A percentile compares a stretch with the other conserved stretches of the same genome.
These are phyloP conservation scores for Leptinotarsa tumamoca DNA, from an alignment of 2,888 invertebrate species.

Conservation along the genomic window DNA sequence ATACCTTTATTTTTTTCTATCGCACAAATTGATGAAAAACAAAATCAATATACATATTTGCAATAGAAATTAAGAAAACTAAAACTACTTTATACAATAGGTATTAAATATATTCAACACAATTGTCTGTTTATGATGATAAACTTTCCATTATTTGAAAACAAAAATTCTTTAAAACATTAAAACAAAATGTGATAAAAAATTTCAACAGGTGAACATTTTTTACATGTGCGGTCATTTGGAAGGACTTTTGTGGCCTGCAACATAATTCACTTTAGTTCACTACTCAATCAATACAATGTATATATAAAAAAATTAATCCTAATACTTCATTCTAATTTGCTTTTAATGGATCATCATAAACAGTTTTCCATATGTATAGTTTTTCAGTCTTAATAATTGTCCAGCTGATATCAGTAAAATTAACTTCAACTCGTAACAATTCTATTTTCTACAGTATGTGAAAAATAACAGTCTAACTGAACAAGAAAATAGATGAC, in stretches of 20 bases:
- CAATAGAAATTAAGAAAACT: neutral
- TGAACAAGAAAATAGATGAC: neutral
- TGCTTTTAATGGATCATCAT: neutral
- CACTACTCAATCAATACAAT: neutral
- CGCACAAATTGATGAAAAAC: neutral
- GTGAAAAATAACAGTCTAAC: no score
- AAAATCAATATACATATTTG: neutral
- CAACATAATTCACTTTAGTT: neutral
- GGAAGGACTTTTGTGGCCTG: no score
- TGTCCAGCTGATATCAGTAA: conserved; percentile 30
- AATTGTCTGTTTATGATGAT: neutral
- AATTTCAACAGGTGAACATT: neutral
- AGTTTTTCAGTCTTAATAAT: conserved; percentile 43
- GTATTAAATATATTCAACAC: conserved; percentile 3
- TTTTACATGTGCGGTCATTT: neutral
- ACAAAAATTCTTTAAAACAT: neutral
- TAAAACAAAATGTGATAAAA: neutral
- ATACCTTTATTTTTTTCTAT: conserved; percentile 5
- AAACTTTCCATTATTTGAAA: neutral
- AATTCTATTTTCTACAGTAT: no score
- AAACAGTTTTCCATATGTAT: conserved; percentile 16
- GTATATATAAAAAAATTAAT: conserved; percentile 21
- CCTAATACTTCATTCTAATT: conserved; percentile 19
- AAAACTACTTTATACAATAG: conserved; percentile 9
- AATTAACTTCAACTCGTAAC: neutral